Conservation (phyloP, 2,113 vertebrate genomes). For the Oreochromis aureus region DNA sequence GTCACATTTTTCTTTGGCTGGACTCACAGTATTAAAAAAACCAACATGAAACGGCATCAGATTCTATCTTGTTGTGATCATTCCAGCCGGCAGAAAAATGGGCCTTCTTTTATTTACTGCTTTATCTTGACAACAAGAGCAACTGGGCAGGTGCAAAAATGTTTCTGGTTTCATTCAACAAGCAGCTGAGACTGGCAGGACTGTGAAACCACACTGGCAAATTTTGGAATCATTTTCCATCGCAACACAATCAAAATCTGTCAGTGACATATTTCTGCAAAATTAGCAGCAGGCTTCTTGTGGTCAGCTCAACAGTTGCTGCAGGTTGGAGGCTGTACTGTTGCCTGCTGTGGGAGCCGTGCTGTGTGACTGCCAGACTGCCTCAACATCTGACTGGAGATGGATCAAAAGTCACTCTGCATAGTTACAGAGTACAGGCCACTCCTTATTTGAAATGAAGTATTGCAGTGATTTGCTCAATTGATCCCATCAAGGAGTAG, state of each 20-base stretch:
- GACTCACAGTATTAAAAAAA: background rate
- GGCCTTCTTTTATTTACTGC: background rate
- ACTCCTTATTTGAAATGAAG: constrained; percentile 16
- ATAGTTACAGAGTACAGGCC: background rate
- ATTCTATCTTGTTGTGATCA: background rate
- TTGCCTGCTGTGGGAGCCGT: background rate
- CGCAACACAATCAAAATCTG: background rate
- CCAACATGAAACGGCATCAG: background rate
- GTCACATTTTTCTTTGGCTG: background rate
- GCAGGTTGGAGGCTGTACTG: background rate
- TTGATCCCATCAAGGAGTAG: constrained; percentile 12
- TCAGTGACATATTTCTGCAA: background rate
- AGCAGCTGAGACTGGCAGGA: background rate
- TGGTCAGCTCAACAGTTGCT: background rate
- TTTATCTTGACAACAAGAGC: background rate
- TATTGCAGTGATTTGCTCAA: constrained; percentile 29
- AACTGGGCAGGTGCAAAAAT: background rate
- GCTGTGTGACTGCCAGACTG: background rate
- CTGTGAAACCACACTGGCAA: background rate
- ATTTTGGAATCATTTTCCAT: background rate
- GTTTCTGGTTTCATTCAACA: background rate
- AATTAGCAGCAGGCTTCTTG: background rate
- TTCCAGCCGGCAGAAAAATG: background rate
- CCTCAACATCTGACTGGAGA: background rate
- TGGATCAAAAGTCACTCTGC: constrained; percentile 1